A percentile compares a stretch with the other conserved stretches of the same genome.
These are phyloP conservation scores for Drosophila sp. DNA, from an alignment of 1,140 invertebrate species.

Conservation along the genomic window DNA sequence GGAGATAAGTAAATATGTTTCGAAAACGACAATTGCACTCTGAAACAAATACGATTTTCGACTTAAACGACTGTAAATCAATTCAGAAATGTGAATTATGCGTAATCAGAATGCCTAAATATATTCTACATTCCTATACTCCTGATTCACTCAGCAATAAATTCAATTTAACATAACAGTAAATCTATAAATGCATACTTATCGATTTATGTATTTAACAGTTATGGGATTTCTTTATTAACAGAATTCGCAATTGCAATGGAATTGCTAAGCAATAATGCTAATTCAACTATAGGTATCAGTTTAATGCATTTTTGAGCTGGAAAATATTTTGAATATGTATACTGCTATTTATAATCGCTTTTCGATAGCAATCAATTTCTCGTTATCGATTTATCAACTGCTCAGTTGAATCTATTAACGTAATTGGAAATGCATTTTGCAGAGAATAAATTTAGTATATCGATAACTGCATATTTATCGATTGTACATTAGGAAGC, in stretches of 20 bases:
- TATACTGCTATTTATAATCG: not conserved
- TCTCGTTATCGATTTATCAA: not conserved
- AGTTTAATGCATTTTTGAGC: not conserved
- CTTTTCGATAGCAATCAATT: not conserved
- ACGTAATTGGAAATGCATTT: not conserved
- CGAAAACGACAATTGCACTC: not conserved
- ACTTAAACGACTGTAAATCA: no score
- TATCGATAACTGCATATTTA: slow-evolving; percentile 31
- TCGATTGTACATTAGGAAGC: slow-evolving; percentile 39
- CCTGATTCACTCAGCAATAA: no score
- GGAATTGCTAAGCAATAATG: not conserved
- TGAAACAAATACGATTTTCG: no score
- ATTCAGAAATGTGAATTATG: no score
- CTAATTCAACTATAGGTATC: no score
- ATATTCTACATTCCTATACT: no score
- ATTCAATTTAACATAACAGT: not conserved
- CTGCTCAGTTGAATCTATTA: not conserved
- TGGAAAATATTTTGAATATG: no score
- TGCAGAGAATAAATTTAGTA: not conserved
- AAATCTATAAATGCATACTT: not conserved
- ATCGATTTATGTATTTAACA: not conserved
- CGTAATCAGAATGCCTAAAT: no score
- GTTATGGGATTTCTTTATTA: no score
- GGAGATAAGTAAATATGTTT: not conserved
- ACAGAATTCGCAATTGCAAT: no score